Evolutionary conservation across 2,888 invertebrate genomes (phyloP), one percentile per base, ranked within the genome.

Genomic region (Meteorus colon): DNA sequence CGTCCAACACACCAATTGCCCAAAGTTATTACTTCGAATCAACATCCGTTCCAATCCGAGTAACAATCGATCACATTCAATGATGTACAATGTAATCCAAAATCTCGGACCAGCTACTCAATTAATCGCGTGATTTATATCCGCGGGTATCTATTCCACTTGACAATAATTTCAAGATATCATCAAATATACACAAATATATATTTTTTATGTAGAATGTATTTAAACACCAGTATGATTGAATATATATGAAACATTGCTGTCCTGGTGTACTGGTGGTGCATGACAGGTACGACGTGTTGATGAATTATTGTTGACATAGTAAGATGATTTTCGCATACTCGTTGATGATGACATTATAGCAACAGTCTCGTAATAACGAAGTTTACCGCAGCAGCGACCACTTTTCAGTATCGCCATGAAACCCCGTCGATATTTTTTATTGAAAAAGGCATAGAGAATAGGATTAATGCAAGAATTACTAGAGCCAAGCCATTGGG

Each of bases 401-500:
- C 96, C 92, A 82, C 96, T 96, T 89, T 95, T 95, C 63, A 97
- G 92, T 80, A 97, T 96, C 24, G 96, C 96, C 60, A 95, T 93
- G 89, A 98, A 98, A 4, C 97, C 97, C 77, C 95, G 93, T 16
- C 97, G 92, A 90, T 96, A 98, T 89, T 98, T 97, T 88, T 96
- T 96, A 90, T 98, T 98, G 91, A 98, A 97, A 91, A 97, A 97
- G 2, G 97, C 97, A 89, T 98, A 97, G 75, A 98, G 92, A 79
- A 98, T 95, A 0, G 98, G 98, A 90, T 98, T 98, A 86, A 98
- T 97, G 92, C 97, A 97, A 27, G 97, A 97, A 90, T 98, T 98
- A 24, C 97, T 96, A 0, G 97, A 94, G 2, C 98, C 98, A 66
- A 98, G 91, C 96, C 96, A 97, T 88, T 96, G 97, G 5, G 96